A percentile compares a stretch with the other conserved stretches of the same genome.
Conservation (phyloP, 2,797 vertebrate genomes). For the Manis pentadactyla region DNA sequence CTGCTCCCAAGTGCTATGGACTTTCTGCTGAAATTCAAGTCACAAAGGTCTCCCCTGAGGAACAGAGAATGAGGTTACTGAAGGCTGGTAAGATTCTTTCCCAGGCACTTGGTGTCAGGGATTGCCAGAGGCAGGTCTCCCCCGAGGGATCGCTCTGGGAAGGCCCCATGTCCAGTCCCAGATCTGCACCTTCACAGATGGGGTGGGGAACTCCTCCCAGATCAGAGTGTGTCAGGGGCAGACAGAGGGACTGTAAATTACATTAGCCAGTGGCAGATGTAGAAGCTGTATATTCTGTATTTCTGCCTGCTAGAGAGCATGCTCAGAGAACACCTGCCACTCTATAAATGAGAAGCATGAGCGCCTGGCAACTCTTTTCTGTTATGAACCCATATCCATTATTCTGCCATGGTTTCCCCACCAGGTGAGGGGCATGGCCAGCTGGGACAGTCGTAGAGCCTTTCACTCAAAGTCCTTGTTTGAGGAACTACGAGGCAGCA, state of each 20-base stretch:
- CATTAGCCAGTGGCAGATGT: neutral
- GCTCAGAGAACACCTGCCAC: neutral
- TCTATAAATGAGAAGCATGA: neutral
- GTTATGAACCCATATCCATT: neutral
- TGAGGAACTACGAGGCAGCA: rapidly evolving
- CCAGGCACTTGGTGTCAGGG: neutral
- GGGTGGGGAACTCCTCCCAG: neutral
- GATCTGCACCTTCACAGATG: neutral
- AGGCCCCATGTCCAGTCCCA: neutral
- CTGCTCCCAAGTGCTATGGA: neutral
- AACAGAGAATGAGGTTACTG: neutral
- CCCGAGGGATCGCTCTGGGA: neutral
- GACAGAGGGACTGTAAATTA: neutral
- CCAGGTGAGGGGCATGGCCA: neutral
- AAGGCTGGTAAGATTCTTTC: neutral
- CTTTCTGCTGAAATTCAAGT: neutral
- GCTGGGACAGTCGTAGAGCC: neutral
- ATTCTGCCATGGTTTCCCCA: neutral
- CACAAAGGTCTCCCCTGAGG: neutral
- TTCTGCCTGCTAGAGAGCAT: neutral
- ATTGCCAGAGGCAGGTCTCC: neutral
- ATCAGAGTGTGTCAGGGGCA: neutral
- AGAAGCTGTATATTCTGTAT: neutral
- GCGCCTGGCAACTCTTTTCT: neutral
- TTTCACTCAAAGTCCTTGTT: neutral